A percentile compares a stretch with the other conserved stretches of the same genome.
These are phyloP conservation scores for Abramis brama DNA, from an alignment of 2,113 vertebrate species.

Conservation along the genomic window DNA sequence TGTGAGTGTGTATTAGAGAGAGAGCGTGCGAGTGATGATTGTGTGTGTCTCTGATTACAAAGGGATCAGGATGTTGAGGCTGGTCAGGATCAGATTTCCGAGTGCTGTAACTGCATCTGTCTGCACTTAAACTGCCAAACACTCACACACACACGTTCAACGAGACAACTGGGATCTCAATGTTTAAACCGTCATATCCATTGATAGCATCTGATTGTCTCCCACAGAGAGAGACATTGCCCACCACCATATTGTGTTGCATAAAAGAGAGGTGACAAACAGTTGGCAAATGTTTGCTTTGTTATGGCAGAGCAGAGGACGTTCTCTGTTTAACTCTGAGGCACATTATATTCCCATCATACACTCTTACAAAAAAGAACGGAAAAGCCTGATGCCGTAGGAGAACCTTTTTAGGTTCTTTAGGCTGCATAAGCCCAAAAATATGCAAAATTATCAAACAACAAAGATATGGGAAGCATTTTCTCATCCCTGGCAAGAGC, in stretches of 20 bases:
- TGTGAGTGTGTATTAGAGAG: slow-evolving; percentile 31
- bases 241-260: neutral
- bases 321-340: slow-evolving; percentile 9
- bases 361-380: neutral
- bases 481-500: neutral
- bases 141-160: neutral
- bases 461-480: neutral
- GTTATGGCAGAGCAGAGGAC: slow-evolving; percentile 36
- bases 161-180: slow-evolving; percentile 30
- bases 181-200: slow-evolving; percentile 32
- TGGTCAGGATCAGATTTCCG: slow-evolving; percentile 48
- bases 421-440: neutral
- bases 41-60: slow-evolving; percentile 47
- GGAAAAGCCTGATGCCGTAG: neutral
- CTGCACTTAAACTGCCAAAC: slow-evolving; percentile 30
- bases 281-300: slow-evolving; percentile 27
- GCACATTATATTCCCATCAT: slow-evolving; percentile 7
- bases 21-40: slow-evolving; percentile 23
- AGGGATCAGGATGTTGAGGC: slow-evolving; percentile 42
- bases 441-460: neutral
- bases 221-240: neutral
- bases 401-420: neutral
- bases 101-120: slow-evolving; percentile 45
- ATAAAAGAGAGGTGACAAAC: slow-evolving; percentile 18
- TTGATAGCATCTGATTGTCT: slow-evolving; percentile 27